Percentiles rank a stretch among this genome's conserved stretches.
Conservation (phyloP, 2,113 vertebrate species). For the Emydocephalus ijimae region DNA sequence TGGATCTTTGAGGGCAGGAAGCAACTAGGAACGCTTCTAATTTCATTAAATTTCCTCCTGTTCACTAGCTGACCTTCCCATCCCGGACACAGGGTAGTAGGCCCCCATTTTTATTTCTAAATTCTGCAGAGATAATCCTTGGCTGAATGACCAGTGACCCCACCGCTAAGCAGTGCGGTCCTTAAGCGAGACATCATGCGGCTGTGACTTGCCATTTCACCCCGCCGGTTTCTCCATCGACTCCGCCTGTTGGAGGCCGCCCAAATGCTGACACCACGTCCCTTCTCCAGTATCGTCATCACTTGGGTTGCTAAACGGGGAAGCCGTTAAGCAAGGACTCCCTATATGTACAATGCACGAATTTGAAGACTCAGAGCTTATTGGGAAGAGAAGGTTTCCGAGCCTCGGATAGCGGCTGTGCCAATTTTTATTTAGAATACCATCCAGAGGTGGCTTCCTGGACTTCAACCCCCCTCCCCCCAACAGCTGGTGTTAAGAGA, state of each 20-base stretch:
- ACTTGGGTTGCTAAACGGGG: background rate
- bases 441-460: background rate
- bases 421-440: background rate
- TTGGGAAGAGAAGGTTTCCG: too few relatives aligned
- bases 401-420: background rate
- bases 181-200: background rate
- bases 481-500: background rate
- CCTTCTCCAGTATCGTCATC: background rate
- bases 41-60: background rate
- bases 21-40: background rate
- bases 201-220: background rate
- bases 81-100: background rate
- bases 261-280: background rate
- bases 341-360: background rate
- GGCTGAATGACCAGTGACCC: background rate
- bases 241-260: background rate
- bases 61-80: too few relatives aligned
- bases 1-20: background rate
- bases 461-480: background rate
- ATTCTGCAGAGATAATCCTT: background rate
- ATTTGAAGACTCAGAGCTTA: background rate
- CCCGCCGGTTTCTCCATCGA: background rate
- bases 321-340: background rate
- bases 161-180: rapidly evolving
- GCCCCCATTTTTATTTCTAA: background rate